Conservation (phyloP, 2,113 vertebrate species). For the Nestor notabilis region DNA sequence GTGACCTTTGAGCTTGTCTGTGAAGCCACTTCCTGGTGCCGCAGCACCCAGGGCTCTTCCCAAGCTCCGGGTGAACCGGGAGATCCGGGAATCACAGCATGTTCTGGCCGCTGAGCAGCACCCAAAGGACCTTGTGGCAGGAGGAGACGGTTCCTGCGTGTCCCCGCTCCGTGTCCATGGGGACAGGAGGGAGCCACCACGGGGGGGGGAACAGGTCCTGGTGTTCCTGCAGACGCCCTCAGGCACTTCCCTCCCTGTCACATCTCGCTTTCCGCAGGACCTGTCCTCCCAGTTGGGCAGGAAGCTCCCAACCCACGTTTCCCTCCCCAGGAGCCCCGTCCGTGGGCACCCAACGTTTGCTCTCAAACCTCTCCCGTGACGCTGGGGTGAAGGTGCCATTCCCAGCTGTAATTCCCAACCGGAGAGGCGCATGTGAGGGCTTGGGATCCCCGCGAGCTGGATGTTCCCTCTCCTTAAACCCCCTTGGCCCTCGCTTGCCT, state of each 20-base stretch:
- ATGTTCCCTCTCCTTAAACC: neutral
- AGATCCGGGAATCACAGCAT: no score
- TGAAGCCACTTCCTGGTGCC: neutral
- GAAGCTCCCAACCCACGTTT: neutral
- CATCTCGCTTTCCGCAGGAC: neutral
- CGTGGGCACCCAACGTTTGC: no score
- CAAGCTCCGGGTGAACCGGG: no score
- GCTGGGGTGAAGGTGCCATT: no score
- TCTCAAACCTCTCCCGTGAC: rapidly evolving
- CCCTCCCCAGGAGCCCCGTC: neutral
- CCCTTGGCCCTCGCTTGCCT: rapidly evolving
- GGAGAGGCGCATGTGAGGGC: neutral
- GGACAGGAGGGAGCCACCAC: neutral
- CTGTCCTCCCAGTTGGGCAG: neutral
- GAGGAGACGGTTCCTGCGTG: neutral
- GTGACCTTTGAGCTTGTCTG: neutral
- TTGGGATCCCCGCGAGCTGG: neutral
- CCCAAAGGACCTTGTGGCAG: no score
- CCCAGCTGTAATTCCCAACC: neutral
- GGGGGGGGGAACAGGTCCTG: no score
- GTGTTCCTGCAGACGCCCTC: no score
- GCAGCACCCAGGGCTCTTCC: no score
- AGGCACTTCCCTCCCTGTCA: neutral
- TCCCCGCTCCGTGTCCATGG: neutral
- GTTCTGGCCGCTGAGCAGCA: neutral